These are phyloP conservation scores for Oceanodroma leucorhoa DNA, from an alignment of 2,797 vertebrate genomes.

Conservation along the genomic window DNA sequence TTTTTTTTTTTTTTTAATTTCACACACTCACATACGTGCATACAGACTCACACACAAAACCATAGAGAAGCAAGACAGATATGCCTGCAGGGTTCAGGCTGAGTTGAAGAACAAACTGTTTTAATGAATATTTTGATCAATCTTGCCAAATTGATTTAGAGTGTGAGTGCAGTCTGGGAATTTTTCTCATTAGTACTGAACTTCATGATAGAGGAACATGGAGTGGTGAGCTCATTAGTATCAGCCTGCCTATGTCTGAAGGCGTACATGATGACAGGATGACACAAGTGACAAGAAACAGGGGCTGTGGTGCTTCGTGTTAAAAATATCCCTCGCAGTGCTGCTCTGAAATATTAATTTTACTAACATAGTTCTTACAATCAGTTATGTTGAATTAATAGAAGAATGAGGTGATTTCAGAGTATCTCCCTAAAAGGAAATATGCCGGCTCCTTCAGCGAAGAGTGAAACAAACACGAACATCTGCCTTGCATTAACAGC, in stretches of 20 bases:
- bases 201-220: conserved; percentile 17
- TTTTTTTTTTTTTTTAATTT: background rate
- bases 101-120: conserved; percentile 30
- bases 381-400: conserved; percentile 35
- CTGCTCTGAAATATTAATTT: conserved; percentile 55
- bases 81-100: conserved; percentile 7
- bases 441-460: background rate
- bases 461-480: background rate
- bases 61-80: background rate
- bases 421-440: conserved; percentile 2
- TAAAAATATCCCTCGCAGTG: conserved; percentile 29
- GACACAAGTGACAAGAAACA: conserved; percentile 24
- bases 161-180: background rate
- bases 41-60: background rate
- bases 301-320: background rate
- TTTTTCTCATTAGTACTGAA: conserved; percentile 58
- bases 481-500: background rate
- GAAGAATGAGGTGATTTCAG: background rate
- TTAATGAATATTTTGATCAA: conserved; percentile 59
- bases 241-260: conserved; percentile 30
- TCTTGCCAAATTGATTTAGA: conserved; percentile 48
- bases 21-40: background rate
- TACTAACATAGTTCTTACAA: conserved; percentile 5
- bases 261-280: background rate
- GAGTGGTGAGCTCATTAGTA: conserved; percentile 39